A percentile compares a stretch with the other conserved stretches of the same genome.
Conservation (phyloP, 2,113 vertebrate species). For the Syrrhaptes paradoxus region DNA sequence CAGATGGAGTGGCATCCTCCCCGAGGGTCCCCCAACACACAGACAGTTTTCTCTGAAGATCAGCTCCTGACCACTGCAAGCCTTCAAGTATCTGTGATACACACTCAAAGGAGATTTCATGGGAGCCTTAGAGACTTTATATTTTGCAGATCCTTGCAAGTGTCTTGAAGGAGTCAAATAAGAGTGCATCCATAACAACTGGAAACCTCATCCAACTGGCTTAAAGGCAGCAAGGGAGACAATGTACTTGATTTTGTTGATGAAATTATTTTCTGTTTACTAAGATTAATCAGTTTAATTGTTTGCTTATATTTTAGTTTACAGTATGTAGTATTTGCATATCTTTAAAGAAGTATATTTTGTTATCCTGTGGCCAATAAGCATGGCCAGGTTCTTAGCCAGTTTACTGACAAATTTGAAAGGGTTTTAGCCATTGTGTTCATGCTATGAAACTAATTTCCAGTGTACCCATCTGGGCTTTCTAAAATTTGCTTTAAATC, state of each 20-base stretch:
- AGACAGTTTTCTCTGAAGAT: background rate
- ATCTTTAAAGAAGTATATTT: background rate
- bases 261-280: background rate
- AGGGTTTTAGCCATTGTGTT: background rate
- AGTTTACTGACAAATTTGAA: background rate
- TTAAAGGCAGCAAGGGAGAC: background rate
- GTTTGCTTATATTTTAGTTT: background rate
- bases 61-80: background rate
- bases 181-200: fast-evolving
- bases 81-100: background rate
- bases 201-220: fast-evolving
- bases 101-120: background rate
- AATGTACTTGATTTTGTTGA: background rate
- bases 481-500: background rate
- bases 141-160: background rate
- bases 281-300: background rate
- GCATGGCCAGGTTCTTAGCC: background rate
- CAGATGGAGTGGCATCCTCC: background rate
- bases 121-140: background rate
- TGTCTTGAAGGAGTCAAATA: background rate
- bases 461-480: background rate
- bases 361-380: background rate
- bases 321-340: background rate
- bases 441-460: background rate
- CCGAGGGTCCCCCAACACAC: fast-evolving